Evolutionary conservation across 2,888 invertebrate genomes (phyloP), one percentile per base, ranked within the genome.

Genomic region (Melikaiella ostensackeni): DNA sequence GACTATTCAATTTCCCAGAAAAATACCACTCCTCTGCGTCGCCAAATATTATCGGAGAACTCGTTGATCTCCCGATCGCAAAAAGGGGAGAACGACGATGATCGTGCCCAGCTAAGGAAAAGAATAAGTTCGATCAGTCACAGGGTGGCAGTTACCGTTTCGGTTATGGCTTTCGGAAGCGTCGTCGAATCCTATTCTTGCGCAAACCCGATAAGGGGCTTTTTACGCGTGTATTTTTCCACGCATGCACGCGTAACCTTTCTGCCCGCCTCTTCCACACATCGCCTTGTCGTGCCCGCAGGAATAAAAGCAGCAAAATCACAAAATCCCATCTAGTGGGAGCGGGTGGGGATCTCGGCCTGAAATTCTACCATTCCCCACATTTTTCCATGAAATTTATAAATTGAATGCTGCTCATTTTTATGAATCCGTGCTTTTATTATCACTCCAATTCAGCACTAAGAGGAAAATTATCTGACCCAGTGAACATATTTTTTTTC

Each of bases 91-190:
- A 79, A 80, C 80, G 70, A 81, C 76, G 74, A 78, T 70, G 77
- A 82, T 81, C 81, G 76, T 64, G 75, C 61, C 61, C 57, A 9
- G 63, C 79, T 79, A 80, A 87, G 87, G 85, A 84, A 88, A 86
- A 89, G 90, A 91, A 90, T 89, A 89, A 89, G 90, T 89, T 89
- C 87, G 91, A 91, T 91, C 91, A 89, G 90, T 90, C 89, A 86
- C 89, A 87, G 88, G 89, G 89, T 88, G 90, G 89, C 91, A 90
- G 91, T 91, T 91, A 91, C 91, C 91, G 91, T 91, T 91, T 91
- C 90, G 91, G 91, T 91, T 91, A 91, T 91, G 90, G 91, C 89
- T 91, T 91, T 91, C 91, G 91, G 91, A 91, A 91, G 91, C 90
- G 80, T 87, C 87, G 88, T 86, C 87, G 91, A 91, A 91, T 91